Conservation (phyloP, 2,888 invertebrate species). For the Anarsia innoxiella region DNA sequence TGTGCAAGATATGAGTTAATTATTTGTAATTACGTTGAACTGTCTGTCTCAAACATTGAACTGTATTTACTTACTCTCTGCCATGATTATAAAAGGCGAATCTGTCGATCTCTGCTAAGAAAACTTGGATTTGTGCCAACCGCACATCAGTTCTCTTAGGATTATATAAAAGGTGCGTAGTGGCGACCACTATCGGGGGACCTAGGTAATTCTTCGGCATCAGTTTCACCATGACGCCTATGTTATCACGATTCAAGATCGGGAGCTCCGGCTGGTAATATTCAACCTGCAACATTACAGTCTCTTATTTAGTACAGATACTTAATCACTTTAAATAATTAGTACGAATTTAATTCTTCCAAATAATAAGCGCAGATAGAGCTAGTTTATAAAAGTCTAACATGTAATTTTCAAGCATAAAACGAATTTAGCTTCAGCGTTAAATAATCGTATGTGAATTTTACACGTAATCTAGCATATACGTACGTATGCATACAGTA, state of each 20-base stretch:
- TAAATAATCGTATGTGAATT: no score
- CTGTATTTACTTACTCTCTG: constrained; percentile 34
- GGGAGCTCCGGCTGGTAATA: constrained; percentile 77
- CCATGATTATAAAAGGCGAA: constrained; percentile 74
- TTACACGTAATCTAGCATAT: no score
- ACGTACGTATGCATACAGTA: no score
- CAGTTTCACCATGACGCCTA: constrained; percentile 88
- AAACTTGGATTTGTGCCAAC: constrained; percentile 88
- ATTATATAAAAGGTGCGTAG: constrained; percentile 96
- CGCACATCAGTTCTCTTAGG: constrained; percentile 91
- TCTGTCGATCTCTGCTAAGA: constrained; percentile 90
- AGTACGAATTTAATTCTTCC: no score
- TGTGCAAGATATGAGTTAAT: no score
- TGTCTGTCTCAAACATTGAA: no score
- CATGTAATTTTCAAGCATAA: no score
- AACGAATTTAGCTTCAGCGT: no score
- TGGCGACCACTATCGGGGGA: constrained; percentile 84
- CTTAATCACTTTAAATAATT: no score
- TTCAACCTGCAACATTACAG: constrained; percentile 69
- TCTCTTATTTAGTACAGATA: not conserved
- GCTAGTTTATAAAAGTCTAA: no score
- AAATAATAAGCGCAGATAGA: no score
- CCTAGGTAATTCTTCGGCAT: constrained; percentile 63
- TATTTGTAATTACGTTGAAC: no score
- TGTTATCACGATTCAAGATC: constrained; percentile 88